phyloP scores from a whole-genome alignment of 2,113 vertebrate species.

The Poeciliopsis turrubarensis region DNA sequence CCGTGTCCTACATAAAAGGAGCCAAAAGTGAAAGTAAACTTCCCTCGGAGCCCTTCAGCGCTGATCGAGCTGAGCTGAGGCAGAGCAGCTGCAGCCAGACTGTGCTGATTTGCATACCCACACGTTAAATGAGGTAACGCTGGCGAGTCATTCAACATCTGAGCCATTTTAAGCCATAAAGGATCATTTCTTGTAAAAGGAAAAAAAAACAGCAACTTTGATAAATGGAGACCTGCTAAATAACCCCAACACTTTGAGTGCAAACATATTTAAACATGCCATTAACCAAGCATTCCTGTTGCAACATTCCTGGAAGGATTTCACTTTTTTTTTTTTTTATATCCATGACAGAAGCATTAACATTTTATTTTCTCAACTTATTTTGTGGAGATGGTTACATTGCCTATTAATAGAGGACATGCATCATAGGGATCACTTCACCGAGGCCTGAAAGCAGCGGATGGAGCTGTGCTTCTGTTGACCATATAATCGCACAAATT shows the following conservation, averaged over 20 bases:
- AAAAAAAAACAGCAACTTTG: not conserved
- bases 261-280: not conserved
- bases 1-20: not conserved
- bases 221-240: not conserved
- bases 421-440: not conserved
- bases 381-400: not conserved
- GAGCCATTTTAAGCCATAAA: not conserved
- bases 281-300: not conserved
- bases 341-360: not conserved
- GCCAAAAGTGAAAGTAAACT: not conserved
- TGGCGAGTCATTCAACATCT: not conserved
- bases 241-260: not conserved
- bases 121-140: not conserved
- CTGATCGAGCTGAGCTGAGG: not conserved
- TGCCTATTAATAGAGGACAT: not conserved
- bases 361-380: not conserved
- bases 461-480: too few species aligned
- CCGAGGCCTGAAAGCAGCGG: not conserved
- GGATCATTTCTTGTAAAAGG: not conserved
- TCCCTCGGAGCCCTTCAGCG: not conserved
- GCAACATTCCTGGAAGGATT: not conserved
- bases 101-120: not conserved
- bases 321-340: not conserved
- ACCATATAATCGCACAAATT: too few species aligned
- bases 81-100: constrained; percentile 1